Evolutionary conservation across 2,888 invertebrate species (phyloP), one percentile per base, ranked within the genome.

Genomic region (Pecten maximus): DNA sequence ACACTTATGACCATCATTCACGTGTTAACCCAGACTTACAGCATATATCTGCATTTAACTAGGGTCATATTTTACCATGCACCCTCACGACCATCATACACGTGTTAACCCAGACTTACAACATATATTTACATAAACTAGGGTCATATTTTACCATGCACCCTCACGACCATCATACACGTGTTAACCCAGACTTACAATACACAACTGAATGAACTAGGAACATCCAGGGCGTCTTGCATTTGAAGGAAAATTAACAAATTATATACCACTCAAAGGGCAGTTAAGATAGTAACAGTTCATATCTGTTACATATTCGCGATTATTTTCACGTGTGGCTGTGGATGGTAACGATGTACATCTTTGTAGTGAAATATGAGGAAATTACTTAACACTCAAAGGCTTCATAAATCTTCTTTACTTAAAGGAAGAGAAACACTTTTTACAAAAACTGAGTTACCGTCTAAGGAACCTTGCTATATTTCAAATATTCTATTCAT

Each of bases 351-450:
- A 28, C 28, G 0, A 3, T 28, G 74, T 12, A 28, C 8, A 74
- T 23, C 28, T 74, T 74, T 74, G 74, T 74, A 74, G 74, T 28
- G 74, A 28, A 74, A 74, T 35, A 74, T 28, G 28, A 74, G 74
- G 74, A 74, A 74, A 74, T 74, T 74, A 28, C 74, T 74, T 74
- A 74, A 74, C 74, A 74, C 74, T 74, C 74, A 35, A 74, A 74
- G 60, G 74, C 15, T 35, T 35, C 23, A 74, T 74, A 28, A 28
- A 74, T 74, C 74, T 35, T 35, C 74, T n/a, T 54, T 35, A 74
- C 74, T 74, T 2, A 12, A 74, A 10, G 35, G 10, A 74, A 3
- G 4, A 74, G 74, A 74, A 28, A 74, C 74, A 74, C 74, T 74
- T 74, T 74, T 74, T 74, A 28, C 28, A 74, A 74, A 2, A 74